phyloP scores from a whole-genome alignment of 1,140 invertebrate genomes.

The Cydia splendana region DNA sequence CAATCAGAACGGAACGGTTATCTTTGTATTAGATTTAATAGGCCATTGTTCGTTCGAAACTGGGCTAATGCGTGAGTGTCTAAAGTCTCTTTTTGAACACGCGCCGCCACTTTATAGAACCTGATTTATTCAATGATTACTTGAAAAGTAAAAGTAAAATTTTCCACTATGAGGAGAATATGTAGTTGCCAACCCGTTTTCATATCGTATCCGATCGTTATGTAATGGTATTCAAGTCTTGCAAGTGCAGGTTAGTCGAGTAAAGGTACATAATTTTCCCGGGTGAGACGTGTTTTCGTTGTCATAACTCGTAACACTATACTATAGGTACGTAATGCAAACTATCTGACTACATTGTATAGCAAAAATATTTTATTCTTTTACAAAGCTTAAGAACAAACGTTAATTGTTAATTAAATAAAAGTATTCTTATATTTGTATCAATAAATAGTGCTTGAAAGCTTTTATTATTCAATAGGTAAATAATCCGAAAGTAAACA shows the following conservation, averaged over 20 bases:
- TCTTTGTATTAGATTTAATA: constrained; percentile 19
- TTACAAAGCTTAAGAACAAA: too few relatives aligned
- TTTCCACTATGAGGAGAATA: neutral
- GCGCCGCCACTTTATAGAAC: neutral
- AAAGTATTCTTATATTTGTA: too few relatives aligned
- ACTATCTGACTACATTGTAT: too few relatives aligned
- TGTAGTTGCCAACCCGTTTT: constrained; percentile 2
- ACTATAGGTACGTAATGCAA: neutral
- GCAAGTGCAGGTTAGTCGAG: neutral
- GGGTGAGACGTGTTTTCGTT: neutral
- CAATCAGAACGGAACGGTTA: constrained; percentile 21
- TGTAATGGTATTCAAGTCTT: neutral
- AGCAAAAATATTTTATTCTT: too few relatives aligned
- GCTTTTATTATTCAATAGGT: too few relatives aligned
- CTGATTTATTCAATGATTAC: neutral
- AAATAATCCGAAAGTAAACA: too few relatives aligned
- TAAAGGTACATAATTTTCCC: constrained; percentile 12
- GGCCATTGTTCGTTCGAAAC: constrained; percentile 14
- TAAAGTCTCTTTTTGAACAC: constrained; percentile 4
- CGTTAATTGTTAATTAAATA: too few relatives aligned
- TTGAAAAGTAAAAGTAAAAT: constrained; percentile 15
- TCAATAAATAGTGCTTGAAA: too few relatives aligned
- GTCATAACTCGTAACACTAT: neutral
- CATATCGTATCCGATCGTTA: constrained; percentile 19
- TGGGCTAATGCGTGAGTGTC: constrained; percentile 3